Base-by-base conservation (phyloP, 1,140 invertebrate genomes). In the Sarcophaga peregrina region DNA sequence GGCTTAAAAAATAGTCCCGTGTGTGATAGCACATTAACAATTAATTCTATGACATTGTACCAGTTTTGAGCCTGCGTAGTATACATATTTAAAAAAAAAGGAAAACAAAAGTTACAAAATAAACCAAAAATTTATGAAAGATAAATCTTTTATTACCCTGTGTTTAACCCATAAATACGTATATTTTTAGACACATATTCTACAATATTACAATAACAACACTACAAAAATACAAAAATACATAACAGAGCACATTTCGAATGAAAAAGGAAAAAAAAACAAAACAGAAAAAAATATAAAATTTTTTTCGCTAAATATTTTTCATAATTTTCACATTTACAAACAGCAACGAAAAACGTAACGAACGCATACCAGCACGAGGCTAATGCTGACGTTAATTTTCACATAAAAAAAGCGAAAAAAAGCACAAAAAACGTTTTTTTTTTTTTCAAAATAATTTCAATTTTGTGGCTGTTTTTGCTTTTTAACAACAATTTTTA, bases 361-460 rank as follows among this genome's bases (percentile, higher is more conserved):
- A 68, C 62, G 5, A 68, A 68, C 62, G 5, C 62, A 68, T 68
- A 68, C 62, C 62, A 68, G 62, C 62, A 68, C 62, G 62, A 68
- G 62, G 62, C 62, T 68, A 68, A 68, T 68, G 62, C 62, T 68
- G 62, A 68, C 62, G 62, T 68, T 68, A 68, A 68, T 68, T 68
- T 68, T 37, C 25, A 37, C 25, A 37, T 37, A 37, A 37, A 37
- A n/a, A 37, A 37, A 37, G 25, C 4, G 4, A 37, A 37, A 37
- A 37, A 37, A 37, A 37, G 25, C 25, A 37, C 1, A 37, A 37
- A 37, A 37, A 37, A 37, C 1, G 4, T 2, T 37, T 37, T 37
- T 37, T 37, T 37, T 37, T 37, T 37, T 37, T 37, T 37, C 25
- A 20, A 68, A 68, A 68, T 13, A 58, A 58, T 58, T 58, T 58